A percentile compares a stretch with the other conserved stretches of the same genome.
Conservation (phyloP, 2,888 invertebrate species). For the Mellilla xanthometata region DNA sequence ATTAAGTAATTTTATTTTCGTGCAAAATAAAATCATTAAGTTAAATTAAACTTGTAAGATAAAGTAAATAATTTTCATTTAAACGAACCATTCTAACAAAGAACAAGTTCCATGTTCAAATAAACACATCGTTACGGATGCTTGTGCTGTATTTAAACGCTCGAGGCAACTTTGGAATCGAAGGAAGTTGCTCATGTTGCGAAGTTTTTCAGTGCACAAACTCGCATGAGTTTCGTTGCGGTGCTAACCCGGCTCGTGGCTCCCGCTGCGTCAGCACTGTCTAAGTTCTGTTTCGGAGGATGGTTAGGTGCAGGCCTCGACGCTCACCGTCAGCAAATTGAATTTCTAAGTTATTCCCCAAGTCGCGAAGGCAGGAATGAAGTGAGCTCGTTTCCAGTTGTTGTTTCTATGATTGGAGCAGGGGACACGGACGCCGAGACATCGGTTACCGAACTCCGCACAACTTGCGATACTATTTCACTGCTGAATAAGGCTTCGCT, state of each 20-base stretch:
- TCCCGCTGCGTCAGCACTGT: constrained; percentile 46
- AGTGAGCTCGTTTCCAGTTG: constrained; percentile 66
- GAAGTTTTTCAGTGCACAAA: constrained; percentile 30
- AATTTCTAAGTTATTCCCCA: constrained; percentile 74
- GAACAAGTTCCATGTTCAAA: constrained; percentile 19
- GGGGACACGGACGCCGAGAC: constrained; percentile 40
- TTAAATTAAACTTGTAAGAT: neutral
- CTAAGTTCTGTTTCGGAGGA: constrained; percentile 47
- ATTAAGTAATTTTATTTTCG: too few relatives aligned
- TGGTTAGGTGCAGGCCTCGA: constrained; percentile 41
- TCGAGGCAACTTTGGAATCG: constrained; percentile 20
- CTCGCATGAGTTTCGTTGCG: constrained; percentile 33
- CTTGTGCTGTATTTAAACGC: constrained; percentile 19
- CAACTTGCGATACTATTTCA: constrained; percentile 21
- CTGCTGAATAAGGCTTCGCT: constrained; percentile 14
- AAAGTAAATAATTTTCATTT: neutral
- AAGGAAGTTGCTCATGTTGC: constrained; percentile 23
- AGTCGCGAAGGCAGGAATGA: constrained; percentile 67
- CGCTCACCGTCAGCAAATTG: constrained; percentile 65
- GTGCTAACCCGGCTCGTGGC: constrained; percentile 31
- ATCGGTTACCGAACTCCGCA: constrained; percentile 41
- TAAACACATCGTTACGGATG: constrained; percentile 25
- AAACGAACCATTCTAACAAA: constrained; percentile 5
- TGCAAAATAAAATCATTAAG: too few relatives aligned
- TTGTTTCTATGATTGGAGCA: constrained; percentile 64